Evolutionary conservation across 2,797 vertebrate species (phyloP), one percentile per base, ranked within the genome.

Genomic region (Sorex maritimensis): DNA sequence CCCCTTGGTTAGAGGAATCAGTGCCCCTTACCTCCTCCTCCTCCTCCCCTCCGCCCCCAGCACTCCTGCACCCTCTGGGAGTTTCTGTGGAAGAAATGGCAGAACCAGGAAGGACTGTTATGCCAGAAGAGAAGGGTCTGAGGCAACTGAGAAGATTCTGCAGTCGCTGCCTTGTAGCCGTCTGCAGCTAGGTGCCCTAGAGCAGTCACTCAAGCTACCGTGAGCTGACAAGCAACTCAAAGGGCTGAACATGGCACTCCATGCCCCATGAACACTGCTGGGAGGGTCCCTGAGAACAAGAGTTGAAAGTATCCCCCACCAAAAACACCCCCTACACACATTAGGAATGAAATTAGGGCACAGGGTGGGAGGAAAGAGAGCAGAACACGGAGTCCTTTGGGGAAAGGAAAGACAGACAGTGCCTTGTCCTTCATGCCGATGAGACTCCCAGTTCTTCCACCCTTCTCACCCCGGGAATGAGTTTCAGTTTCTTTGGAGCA

Each of bases 401-500:
- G 77, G 55, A 68, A 13, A 21, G 38, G 14, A 21, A 26, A 3
- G 14, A 61, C 23, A 58, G 72, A 49, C 2, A 15, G 38, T 19
- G 8, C 5, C 38, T n/a, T 15, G 23, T 55, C 24, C 1, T 7
- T 14, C 8, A 10, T 15, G n/a, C 38, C 52, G 69, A 71, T 6
- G 26, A 52, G 79, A 7, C 10, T 52, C 19, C 69, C 81, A 10
- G 6, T 8, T n/a, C n/a, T 19, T 30, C 52, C 6, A 19, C 14
- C 21, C n/a, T 71, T 14, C 15, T 12, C 11, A 12, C 13, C 15
- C 44, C n/a, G 21, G 3, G 14, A 78, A 58, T 6, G 63, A 61
- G 23, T 63, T 81, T 79, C 58, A 4, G 3, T 46, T 91, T 69
- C 75, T 88, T 90, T 49, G 13, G 79, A 86, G 73, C 19, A 24